phyloP scores from a whole-genome alignment of 2,888 invertebrate genomes.

The Drosophila phalerata region DNA sequence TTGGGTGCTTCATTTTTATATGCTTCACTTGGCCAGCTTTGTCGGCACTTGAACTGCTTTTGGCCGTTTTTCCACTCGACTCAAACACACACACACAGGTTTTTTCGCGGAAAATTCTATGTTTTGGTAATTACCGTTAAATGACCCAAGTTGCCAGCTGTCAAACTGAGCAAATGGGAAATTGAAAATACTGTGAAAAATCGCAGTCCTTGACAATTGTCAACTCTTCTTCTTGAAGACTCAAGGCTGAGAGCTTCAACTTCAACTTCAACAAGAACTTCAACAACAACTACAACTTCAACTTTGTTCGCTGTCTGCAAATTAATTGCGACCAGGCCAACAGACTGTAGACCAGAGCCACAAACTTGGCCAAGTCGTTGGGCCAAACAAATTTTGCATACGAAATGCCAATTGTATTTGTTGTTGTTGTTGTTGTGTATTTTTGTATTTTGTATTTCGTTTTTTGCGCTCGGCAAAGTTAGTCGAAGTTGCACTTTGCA shows the following conservation, averaged over 20 bases:
- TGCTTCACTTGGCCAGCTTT: conserved; percentile 75
- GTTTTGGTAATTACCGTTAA: conserved; percentile 77
- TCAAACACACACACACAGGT: conserved; percentile 18
- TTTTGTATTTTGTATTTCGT: conserved; percentile 14
- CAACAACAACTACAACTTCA: conserved; percentile 2
- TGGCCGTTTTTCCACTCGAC: conserved; percentile 47
- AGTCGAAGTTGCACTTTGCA: conserved; percentile 75
- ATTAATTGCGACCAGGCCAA: conserved; percentile 67
- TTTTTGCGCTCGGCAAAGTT: conserved; percentile 51
- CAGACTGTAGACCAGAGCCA: conserved; percentile 12
- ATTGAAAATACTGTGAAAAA: background rate
- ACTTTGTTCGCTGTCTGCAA: conserved; percentile 68
- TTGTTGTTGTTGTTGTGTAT: conserved; percentile 23
- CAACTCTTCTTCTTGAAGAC: conserved; percentile 56
- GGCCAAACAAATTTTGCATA: conserved; percentile 78
- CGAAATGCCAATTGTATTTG: conserved; percentile 58
- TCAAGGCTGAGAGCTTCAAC: conserved; percentile 66
- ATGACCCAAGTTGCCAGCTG: conserved; percentile 64
- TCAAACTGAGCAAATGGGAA: conserved; percentile 1
- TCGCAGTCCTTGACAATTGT: conserved; percentile 77
- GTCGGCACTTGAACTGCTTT: conserved; percentile 69
- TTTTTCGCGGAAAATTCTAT: conserved; percentile 66
- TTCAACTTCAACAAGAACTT: background rate
- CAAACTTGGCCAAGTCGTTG: conserved; percentile 40
- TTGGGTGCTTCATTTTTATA: conserved; percentile 69